These are phyloP conservation scores for Cerceris rybyensis DNA, from an alignment of 2,888 invertebrate species.

Conservation along the genomic window DNA sequence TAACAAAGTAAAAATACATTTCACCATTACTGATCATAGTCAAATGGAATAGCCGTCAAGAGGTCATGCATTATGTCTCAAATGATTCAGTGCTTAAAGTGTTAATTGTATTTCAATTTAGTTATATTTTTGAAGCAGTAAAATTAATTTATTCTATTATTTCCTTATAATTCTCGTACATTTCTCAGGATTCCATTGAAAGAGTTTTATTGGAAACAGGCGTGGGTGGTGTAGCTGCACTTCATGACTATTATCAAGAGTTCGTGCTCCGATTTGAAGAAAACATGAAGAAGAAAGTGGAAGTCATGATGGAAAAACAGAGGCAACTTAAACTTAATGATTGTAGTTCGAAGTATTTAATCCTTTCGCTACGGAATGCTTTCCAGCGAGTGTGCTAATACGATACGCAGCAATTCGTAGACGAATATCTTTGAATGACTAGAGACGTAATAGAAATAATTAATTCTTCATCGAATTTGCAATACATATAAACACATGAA, in stretches of 20 bases:
- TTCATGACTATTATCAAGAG: constrained; percentile 85
- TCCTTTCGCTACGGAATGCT: too few species aligned
- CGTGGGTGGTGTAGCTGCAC: constrained; percentile 83
- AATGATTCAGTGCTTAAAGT: too few species aligned
- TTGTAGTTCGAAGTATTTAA: constrained; percentile 70
- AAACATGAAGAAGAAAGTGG: constrained; percentile 73
- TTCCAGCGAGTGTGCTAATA: too few species aligned
- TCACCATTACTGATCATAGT: too few species aligned
- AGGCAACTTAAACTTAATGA: constrained; percentile 72
- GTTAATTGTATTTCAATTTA: too few species aligned
- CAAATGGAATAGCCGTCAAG: too few species aligned
- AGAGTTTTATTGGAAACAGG: constrained; percentile 85
- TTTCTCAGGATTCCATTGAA: constrained; percentile 84
- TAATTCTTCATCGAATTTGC: too few species aligned
- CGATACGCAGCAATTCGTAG: too few species aligned
- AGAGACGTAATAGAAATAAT: too few species aligned
- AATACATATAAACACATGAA: too few species aligned
- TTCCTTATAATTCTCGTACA: background rate
- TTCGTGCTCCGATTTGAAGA: constrained; percentile 75
- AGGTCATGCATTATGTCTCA: background rate
- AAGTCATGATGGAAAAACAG: constrained; percentile 75
- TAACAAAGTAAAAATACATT: too few species aligned
- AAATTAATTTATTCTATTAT: background rate
- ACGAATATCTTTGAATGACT: too few species aligned
- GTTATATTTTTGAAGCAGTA: background rate